These are phyloP conservation scores for Rhagium mordax DNA, from an alignment of 2,888 invertebrate genomes.

Conservation along the genomic window DNA sequence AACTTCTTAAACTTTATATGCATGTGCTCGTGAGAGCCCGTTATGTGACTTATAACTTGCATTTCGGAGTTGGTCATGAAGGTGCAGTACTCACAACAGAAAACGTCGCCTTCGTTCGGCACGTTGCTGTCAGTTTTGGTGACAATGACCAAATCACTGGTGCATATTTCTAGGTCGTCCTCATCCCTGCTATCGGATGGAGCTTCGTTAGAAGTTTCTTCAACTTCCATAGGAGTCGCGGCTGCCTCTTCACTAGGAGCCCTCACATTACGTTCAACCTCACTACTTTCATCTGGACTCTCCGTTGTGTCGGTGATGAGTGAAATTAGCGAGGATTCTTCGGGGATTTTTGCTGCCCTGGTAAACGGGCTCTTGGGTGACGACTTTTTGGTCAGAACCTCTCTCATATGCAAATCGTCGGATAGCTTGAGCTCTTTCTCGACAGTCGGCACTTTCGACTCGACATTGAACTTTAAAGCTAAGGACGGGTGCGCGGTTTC, in stretches of 20 bases:
- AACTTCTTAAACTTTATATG: slow-evolving; percentile 46
- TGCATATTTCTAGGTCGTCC: not conserved
- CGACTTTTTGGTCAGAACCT: not conserved
- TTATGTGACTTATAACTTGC: slow-evolving; percentile 44
- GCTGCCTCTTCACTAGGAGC: not conserved
- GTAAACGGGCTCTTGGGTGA: not conserved
- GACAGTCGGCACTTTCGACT: slow-evolving; percentile 47
- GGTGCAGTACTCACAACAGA: slow-evolving; percentile 53
- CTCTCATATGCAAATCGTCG: slow-evolving; percentile 5
- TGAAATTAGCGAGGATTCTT: not conserved
- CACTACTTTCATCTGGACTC: not conserved
- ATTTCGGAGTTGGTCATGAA: slow-evolving; percentile 46
- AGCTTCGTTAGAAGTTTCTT: not conserved
- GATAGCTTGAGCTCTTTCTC: slow-evolving; percentile 2
- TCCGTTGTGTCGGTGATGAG: not conserved
- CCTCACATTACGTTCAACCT: not conserved
- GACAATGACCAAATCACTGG: slow-evolving; percentile 46
- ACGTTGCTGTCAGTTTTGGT: slow-evolving; percentile 51
- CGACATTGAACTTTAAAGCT: not conserved
- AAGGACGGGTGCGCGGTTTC: slow-evolving; percentile 41
- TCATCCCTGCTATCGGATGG: not conserved
- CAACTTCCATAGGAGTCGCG: not conserved
- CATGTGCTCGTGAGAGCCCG: slow-evolving; percentile 41
- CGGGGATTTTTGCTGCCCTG: not conserved
- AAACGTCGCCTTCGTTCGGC: slow-evolving; percentile 53